A percentile compares a stretch with the other conserved stretches of the same genome.
These are phyloP conservation scores for Halesus radiatus DNA, from an alignment of 1,140 invertebrate species.

Conservation along the genomic window DNA sequence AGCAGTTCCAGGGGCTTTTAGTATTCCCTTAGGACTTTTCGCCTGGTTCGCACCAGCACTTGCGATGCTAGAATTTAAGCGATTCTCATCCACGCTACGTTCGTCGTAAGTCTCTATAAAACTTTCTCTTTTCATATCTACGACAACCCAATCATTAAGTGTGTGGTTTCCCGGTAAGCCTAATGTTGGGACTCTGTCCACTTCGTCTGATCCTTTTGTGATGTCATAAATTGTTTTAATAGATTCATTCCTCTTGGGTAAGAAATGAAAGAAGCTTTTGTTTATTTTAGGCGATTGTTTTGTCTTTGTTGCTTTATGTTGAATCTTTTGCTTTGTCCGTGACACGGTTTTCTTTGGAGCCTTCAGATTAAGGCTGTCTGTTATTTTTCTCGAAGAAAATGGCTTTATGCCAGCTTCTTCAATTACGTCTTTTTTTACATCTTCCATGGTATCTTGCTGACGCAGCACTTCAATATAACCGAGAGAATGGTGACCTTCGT, in stretches of 20 bases:
- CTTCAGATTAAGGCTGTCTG: conserved; percentile 68
- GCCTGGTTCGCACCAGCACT: conserved; percentile 35
- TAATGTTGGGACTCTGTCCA: conserved; percentile 65
- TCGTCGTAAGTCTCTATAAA: conserved; percentile 64
- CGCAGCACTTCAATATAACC: conserved; percentile 64
- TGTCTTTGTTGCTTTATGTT: conserved; percentile 60
- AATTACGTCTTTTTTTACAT: conserved; percentile 58
- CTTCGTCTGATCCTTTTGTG: conserved; percentile 63
- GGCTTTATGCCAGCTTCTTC: conserved; percentile 63
- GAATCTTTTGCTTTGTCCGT: conserved; percentile 59
- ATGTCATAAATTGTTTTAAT: conserved; percentile 56
- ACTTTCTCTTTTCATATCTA: conserved; percentile 65
- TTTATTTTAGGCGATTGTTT: conserved; percentile 59
- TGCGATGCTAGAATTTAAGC: conserved; percentile 19
- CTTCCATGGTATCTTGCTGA: conserved; percentile 44
- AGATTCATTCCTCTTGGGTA: conserved; percentile 63
- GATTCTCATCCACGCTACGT: conserved; percentile 60
- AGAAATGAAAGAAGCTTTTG: conserved; percentile 63
- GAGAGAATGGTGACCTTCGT: conserved; percentile 67
- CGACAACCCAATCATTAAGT: conserved; percentile 65
- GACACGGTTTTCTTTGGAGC: conserved; percentile 63
- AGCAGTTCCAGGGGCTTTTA: conserved; percentile 60
- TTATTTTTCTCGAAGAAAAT: conserved; percentile 66
- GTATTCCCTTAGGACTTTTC: conserved; percentile 60
- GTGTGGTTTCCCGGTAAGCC: conserved; percentile 63